Conservation (phyloP, 30 jellyfish, hydroid and myxozoan species). For the Clytia hemisphaerica region DNA sequence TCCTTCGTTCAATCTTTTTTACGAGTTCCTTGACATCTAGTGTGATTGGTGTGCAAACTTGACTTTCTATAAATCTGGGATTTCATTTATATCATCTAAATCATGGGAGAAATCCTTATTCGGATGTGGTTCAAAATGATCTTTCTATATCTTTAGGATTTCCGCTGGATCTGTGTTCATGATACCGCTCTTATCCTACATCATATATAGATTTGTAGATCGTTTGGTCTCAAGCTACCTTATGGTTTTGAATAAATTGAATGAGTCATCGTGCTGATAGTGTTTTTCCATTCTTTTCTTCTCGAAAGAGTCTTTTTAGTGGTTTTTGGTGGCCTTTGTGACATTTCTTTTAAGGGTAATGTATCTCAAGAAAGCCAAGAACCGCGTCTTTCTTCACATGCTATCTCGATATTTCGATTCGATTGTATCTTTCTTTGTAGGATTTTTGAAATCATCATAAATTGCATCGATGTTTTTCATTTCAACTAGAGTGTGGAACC, state of each 20-base stretch:
- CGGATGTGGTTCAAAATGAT: conserved; percentile 32
- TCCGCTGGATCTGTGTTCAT: conserved; percentile 15
- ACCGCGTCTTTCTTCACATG: no score
- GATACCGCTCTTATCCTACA: conserved; percentile 9
- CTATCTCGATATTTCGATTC: no score
- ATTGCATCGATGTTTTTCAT: no score
- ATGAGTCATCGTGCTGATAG: conserved; percentile 6
- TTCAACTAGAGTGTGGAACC: no score
- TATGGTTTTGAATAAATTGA: conserved; percentile 17
- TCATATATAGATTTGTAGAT: not conserved
- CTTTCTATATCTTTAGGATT: conserved; percentile 7
- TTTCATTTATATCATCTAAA: conserved; percentile 1
- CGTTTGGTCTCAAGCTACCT: conserved; percentile 23
- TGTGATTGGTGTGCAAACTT: not conserved
- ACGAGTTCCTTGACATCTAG: conserved; percentile 1
- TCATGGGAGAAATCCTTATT: conserved; percentile 30
- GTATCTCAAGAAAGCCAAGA: no score
- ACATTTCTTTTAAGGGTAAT: no score
- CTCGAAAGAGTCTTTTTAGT: no score
- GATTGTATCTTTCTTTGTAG: no score
- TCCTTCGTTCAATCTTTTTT: not conserved
- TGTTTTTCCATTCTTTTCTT: conserved; percentile 34
- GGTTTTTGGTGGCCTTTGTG: no score
- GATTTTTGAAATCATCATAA: no score
- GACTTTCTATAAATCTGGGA: conserved; percentile 11